Evolutionary conservation across 2,888 invertebrate species (phyloP), one percentile per base, ranked within the genome.

Genomic region (Tetheella fluctuosa): DNA sequence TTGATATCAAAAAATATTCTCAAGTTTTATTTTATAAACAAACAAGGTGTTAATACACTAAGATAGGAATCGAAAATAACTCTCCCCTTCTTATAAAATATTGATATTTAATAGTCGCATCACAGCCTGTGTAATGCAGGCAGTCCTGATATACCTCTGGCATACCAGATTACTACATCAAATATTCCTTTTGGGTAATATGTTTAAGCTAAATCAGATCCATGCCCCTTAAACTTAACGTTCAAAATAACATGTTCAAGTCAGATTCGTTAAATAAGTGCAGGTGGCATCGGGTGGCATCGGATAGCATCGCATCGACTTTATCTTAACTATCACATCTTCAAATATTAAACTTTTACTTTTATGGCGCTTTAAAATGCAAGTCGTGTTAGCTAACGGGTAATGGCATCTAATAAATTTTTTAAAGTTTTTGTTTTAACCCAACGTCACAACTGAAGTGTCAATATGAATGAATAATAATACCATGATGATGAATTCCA

Each of bases 261-360:
- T 1, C 23, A n/a, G 58, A 62, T 62, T 68, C 63, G 58, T 76
- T 52, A 68, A 81, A 83, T 73, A 78, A 82, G 76, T 87, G 89
- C 93, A 93, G 92, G 93, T 92, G 92, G 84, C 80, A 83, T 84
- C 76, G 71, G 76, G 93, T 92, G 92, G 84, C 80, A 83, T 84
- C 76, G 71, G 76, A 84, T 81, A 80, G 84, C 79, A 84, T 82
- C 78, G 73, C 79, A 75, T 85, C 77, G 72, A 73, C 75, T 83
- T 86, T 91, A 91, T 93, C 91, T 91, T 84, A 81, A 86, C 85
- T 86, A 86, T 90, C 81, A 68, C 79, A 91, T 93, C 91, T 89
- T 80, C 73, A 84, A 88, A 90, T 89, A 89, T 86, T 80, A 85
- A 86, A 91, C 88, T 91, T 89, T 91, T 93, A 90, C 89, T 92